These are phyloP conservation scores for Xestia rhomboidea DNA, from an alignment of 2,888 invertebrate species.

Conservation along the genomic window DNA sequence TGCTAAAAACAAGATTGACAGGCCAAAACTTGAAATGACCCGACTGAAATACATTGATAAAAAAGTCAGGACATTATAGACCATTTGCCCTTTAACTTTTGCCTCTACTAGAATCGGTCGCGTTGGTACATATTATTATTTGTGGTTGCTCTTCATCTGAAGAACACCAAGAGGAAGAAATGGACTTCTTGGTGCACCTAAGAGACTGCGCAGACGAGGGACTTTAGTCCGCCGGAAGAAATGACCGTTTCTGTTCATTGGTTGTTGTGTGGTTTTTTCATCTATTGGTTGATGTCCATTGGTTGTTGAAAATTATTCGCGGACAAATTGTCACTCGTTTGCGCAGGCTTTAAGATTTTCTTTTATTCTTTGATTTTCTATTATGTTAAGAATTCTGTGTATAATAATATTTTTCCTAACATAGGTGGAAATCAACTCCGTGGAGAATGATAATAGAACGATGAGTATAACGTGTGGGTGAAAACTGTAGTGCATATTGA, in stretches of 20 bases:
- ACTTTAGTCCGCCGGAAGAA: too few species aligned
- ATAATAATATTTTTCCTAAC: slow-evolving; percentile 71
- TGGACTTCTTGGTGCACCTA: not conserved
- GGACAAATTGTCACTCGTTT: too few species aligned
- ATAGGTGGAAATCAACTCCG: slow-evolving; percentile 77
- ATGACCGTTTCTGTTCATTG: too few species aligned
- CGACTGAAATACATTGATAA: not conserved
- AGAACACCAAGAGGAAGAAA: not conserved
- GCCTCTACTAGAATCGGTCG: not conserved
- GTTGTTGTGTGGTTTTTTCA: too few species aligned
- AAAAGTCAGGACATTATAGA: not conserved
- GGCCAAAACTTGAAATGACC: not conserved
- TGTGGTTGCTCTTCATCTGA: not conserved
- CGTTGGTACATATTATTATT: not conserved
- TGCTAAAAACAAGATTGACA: not conserved
- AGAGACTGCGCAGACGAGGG: too few species aligned
- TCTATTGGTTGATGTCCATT: too few species aligned
- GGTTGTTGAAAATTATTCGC: too few species aligned
- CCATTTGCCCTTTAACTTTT: not conserved
- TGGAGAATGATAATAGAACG: slow-evolving; percentile 69
- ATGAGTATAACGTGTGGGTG: slow-evolving; percentile 80
- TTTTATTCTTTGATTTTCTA: not conserved
- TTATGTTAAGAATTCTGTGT: not conserved
- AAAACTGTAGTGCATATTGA: slow-evolving; percentile 35
- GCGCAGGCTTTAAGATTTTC: too few species aligned